These are phyloP conservation scores for Zosterops hypoxanthus DNA, from an alignment of 2,113 vertebrate species.

Conservation along the genomic window DNA sequence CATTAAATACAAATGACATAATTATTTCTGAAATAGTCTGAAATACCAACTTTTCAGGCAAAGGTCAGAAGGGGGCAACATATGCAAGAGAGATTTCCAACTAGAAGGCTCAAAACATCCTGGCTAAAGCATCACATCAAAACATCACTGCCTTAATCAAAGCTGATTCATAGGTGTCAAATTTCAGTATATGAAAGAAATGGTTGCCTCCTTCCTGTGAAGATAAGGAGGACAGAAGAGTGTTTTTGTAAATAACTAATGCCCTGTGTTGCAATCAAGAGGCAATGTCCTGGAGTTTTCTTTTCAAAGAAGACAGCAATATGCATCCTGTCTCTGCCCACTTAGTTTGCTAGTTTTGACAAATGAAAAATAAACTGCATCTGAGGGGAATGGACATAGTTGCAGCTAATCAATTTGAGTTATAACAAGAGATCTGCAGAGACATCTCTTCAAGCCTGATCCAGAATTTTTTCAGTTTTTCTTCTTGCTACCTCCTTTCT, in stretches of 20 bases:
- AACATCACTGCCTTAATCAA: not conserved
- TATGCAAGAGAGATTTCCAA: not conserved
- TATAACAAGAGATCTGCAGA: not conserved
- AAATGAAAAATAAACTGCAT: not conserved
- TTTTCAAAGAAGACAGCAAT: not conserved
- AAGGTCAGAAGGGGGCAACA: slow-evolving; percentile 33
- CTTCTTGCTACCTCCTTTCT: slow-evolving; percentile 16
- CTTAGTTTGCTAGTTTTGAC: not conserved
- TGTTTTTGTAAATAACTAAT: not conserved
- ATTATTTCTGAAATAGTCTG: not conserved
- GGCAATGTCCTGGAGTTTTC: not conserved
- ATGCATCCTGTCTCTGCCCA: not conserved
- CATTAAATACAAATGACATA: slow-evolving; percentile 65
- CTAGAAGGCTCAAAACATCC: not conserved
- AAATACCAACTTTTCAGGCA: not conserved
- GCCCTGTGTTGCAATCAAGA: not conserved
- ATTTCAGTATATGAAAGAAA: not conserved
- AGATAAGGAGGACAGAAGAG: not conserved
- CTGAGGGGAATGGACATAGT: not conserved
- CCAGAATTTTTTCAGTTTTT: not conserved
- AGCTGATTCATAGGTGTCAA: not conserved
- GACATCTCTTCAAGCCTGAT: not conserved
- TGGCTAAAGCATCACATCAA: not conserved
- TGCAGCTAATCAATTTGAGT: not conserved
- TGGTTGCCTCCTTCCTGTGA: not conserved